Conservation (phyloP, 2,113 vertebrate species). For the Siniperca knerii region DNA sequence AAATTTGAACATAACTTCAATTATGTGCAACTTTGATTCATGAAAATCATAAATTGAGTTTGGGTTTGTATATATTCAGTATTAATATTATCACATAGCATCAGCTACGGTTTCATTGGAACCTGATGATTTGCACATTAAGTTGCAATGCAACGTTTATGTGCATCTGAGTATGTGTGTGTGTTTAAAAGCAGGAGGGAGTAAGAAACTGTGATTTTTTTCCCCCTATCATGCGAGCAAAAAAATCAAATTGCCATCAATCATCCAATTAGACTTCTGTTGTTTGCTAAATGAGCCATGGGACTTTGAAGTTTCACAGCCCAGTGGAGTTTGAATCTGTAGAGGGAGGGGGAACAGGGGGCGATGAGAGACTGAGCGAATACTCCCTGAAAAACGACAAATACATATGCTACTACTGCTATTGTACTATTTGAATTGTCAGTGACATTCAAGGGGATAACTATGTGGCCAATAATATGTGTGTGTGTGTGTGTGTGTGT, state of each 20-base stretch:
- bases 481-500: neutral
- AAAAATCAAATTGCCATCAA: conserved; percentile 56
- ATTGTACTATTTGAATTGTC: conserved; percentile 51
- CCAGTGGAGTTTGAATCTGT: conserved; percentile 38
- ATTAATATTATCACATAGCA: neutral
- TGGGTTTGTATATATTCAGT: neutral
- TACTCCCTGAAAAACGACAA: conserved; percentile 41
- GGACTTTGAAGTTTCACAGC: conserved; percentile 57
- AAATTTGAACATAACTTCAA: neutral
- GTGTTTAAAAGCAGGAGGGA: conserved; percentile 1
- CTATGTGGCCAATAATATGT: conserved; percentile 36
- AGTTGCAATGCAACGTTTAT: neutral
- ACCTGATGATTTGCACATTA: neutral
- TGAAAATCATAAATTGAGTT: neutral
- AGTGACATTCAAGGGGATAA: conserved; percentile 51
- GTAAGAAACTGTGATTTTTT: conserved; percentile 13
- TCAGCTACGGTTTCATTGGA: neutral
- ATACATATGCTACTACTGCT: conserved; percentile 32
- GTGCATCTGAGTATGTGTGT: neutral
- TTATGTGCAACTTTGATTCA: neutral
- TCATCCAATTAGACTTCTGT: conserved; percentile 66
- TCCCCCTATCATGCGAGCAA: conserved; percentile 27
- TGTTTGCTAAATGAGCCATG: conserved; percentile 68
- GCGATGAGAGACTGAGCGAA: neutral
- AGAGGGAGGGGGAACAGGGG: neutral